Evolutionary conservation across 30 jellyfish, hydroid and myxozoan species (phyloP).

Genomic region (Turritopsis dohrnii): DNA sequence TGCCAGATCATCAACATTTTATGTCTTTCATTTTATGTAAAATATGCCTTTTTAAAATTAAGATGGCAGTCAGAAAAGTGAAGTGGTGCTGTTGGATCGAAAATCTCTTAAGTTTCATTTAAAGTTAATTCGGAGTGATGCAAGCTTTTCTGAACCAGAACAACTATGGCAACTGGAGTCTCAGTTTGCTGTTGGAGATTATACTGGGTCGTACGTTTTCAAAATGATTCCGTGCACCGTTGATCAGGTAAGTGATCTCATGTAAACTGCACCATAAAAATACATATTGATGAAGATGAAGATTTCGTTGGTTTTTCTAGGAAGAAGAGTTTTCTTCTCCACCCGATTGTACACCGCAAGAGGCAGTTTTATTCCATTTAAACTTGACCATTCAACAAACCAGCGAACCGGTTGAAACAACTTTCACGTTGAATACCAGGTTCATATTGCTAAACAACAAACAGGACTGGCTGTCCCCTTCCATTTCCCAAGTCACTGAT

Average conservation of each 20-base stretch:
- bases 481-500: conserved; percentile 76
- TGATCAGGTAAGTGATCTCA: conserved; percentile 45
- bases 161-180: conserved; percentile 91
- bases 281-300: no score
- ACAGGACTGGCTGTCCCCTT: conserved; percentile 7
- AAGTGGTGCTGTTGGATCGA: conserved; percentile 66
- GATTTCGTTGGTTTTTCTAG: conserved; percentile 21
- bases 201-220: conserved; percentile 76
- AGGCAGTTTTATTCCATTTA: conserved; percentile 63
- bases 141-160: conserved; percentile 84
- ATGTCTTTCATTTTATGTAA: no score
- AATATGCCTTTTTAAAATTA: neutral
- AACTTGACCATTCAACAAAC: conserved; percentile 97
- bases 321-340: conserved; percentile 63
- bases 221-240: conserved; percentile 89
- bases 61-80: conserved; percentile 33
- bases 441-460: conserved; percentile 37
- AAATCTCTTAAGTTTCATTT: conserved; percentile 68
- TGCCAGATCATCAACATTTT: neutral
- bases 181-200: conserved; percentile 83
- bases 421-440: conserved; percentile 88
- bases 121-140: conserved; percentile 66
- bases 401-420: conserved; percentile 89
- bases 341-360: conserved; percentile 80
- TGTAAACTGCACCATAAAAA: neutral